Conservation (phyloP, 2,888 invertebrate genomes). For the Caenorhabditis becei region DNA sequence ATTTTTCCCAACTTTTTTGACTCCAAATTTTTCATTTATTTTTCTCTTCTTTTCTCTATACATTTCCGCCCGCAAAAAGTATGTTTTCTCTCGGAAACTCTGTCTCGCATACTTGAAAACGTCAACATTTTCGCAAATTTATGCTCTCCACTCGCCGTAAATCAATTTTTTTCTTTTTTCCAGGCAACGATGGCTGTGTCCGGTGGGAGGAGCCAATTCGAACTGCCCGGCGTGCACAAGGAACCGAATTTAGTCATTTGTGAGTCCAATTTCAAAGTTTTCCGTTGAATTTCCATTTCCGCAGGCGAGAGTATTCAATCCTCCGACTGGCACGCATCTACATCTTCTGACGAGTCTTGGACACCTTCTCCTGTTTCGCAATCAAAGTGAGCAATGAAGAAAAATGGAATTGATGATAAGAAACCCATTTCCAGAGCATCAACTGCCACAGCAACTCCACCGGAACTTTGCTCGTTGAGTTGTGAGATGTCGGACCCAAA, state of each 20-base stretch:
- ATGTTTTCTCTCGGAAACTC: not conserved
- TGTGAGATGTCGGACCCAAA: slow-evolving; percentile 39
- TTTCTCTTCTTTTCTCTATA: not conserved
- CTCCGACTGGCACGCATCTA: slow-evolving; percentile 29
- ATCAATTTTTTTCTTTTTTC: slow-evolving; percentile 17
- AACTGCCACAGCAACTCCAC: not conserved
- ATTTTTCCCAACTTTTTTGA: slow-evolving; percentile 11
- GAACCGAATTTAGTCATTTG: slow-evolving; percentile 36
- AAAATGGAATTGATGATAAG: too few relatives aligned
- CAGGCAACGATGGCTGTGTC: slow-evolving; percentile 44
- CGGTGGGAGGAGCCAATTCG: slow-evolving; percentile 21
- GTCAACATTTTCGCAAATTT: slow-evolving; percentile 8
- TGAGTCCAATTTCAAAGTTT: slow-evolving; percentile 12
- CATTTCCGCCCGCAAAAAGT: not conserved
- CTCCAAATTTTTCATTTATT: slow-evolving; percentile 9
- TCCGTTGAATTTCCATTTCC: slow-evolving; percentile 1
- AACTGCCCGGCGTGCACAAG: slow-evolving; percentile 43
- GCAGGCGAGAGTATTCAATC: slow-evolving; percentile 32
- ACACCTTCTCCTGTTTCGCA: slow-evolving; percentile 2
- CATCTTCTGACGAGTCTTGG: slow-evolving; percentile 37
- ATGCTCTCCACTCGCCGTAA: slow-evolving; percentile 6
- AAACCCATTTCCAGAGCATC: too few relatives aligned
- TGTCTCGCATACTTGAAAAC: slow-evolving; percentile 12
- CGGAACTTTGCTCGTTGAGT: not conserved
- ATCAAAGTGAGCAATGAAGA: slow-evolving; percentile 12